These are phyloP conservation scores for Oxyura jamaicensis DNA, from an alignment of 2,113 vertebrate species.

Conservation along the genomic window DNA sequence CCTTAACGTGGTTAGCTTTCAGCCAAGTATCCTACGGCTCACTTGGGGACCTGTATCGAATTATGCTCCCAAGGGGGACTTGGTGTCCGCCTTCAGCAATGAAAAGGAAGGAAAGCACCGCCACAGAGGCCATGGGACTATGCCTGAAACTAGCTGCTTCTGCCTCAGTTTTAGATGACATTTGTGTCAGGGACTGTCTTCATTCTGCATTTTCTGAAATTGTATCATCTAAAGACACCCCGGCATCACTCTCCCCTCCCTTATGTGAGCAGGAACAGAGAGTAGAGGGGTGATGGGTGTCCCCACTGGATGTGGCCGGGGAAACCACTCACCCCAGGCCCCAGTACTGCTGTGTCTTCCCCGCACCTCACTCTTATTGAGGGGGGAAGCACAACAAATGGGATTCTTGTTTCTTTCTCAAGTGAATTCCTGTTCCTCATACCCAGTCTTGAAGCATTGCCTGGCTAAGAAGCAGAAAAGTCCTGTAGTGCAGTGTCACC, in stretches of 20 bases:
- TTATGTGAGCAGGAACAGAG: not conserved
- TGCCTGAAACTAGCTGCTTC: not conserved
- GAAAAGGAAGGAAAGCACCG: not conserved
- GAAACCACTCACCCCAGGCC: not conserved
- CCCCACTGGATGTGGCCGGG: not conserved
- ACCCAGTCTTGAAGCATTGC: not conserved
- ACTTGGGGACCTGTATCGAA: not conserved
- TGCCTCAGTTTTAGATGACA: not conserved
- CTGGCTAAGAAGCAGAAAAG: not conserved
- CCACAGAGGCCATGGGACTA: not conserved
- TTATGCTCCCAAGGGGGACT: not conserved
- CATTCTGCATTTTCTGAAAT: not conserved
- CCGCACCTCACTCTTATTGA: not conserved
- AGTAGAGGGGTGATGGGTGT: not conserved
- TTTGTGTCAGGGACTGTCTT: not conserved
- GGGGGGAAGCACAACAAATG: not conserved
- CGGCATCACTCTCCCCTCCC: not conserved
- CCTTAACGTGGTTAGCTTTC: not conserved
- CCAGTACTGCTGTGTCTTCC: not conserved
- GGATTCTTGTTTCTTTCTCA: not conserved
- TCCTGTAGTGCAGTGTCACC: accelerated
- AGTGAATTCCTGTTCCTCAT: not conserved
- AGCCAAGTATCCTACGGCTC: slow-evolving; percentile 22
- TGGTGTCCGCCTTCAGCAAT: not conserved
- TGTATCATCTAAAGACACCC: not conserved